Evolutionary conservation across 1,140 invertebrate species (phyloP).

Genomic region (Papilio dardanus): DNA sequence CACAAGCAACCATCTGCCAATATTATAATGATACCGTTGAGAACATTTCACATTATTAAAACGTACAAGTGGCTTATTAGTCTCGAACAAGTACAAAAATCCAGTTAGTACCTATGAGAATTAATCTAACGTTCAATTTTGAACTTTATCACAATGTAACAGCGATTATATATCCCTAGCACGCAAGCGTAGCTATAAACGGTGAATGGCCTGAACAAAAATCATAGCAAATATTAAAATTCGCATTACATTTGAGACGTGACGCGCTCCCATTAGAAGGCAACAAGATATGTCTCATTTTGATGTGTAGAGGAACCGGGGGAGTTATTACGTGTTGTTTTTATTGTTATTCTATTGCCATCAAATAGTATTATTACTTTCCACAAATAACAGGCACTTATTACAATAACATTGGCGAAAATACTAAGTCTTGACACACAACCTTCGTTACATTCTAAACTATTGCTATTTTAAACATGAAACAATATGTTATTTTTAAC

Average conservation of each 20-base stretch:
- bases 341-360: conserved; percentile 43
- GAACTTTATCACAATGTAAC: conserved; percentile 9
- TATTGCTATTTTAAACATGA: not conserved
- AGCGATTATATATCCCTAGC: conserved; percentile 20
- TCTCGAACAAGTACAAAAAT: conserved; percentile 48
- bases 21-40: conserved; percentile 53
- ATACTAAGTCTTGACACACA: no score
- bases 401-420: not conserved
- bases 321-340: conserved; percentile 47
- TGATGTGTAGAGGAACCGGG: conserved; percentile 47
- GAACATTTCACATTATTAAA: conserved; percentile 58
- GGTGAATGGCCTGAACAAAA: conserved; percentile 42
- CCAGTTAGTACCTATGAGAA: conserved; percentile 43
- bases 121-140: not conserved
- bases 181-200: conserved; percentile 12
- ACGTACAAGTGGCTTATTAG: conserved; percentile 62
- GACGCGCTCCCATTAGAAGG: conserved; percentile 55
- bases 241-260: conserved; percentile 57
- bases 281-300: conserved; percentile 58
- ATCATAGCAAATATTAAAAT: conserved; percentile 61
- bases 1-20: conserved; percentile 42
- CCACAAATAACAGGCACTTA: not conserved
- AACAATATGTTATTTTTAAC: not conserved
- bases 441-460: not conserved
- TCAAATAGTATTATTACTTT: conserved; percentile 16